These are phyloP conservation scores for Cyrtorhinus lividipennis DNA, from an alignment of 1,140 invertebrate genomes.

Conservation along the genomic window DNA sequence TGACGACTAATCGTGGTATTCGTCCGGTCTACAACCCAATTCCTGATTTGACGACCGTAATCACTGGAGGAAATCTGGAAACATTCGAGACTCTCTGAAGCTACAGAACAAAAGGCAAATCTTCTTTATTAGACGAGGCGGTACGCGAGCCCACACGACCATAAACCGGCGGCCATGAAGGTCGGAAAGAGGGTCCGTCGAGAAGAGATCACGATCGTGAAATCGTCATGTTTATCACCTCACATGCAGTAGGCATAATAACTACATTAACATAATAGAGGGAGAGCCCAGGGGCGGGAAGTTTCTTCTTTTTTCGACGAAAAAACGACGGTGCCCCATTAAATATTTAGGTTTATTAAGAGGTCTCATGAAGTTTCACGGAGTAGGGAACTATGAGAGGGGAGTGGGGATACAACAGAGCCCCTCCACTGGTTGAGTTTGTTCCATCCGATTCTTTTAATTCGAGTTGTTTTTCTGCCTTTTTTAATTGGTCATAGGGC, in stretches of 20 bases:
- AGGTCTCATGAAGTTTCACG: too few relatives aligned
- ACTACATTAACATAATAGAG: slow-evolving; percentile 2
- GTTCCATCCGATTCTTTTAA: too few relatives aligned
- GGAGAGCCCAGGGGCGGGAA: not conserved
- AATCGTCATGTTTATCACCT: not conserved
- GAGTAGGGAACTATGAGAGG: not conserved
- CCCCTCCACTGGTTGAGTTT: too few relatives aligned
- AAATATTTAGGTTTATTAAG: slow-evolving; percentile 5
- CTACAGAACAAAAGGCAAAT: too few relatives aligned
- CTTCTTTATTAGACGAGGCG: not conserved
- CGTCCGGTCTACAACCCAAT: too few relatives aligned
- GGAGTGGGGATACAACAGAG: not conserved
- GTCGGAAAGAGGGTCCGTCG: not conserved
- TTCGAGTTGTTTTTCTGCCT: too few relatives aligned
- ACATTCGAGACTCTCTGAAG: too few relatives aligned
- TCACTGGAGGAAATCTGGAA: too few relatives aligned
- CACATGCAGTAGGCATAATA: not conserved
- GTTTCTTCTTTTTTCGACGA: too few relatives aligned
- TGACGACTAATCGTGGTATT: too few relatives aligned
- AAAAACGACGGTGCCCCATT: slow-evolving; percentile 1
- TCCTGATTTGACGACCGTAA: too few relatives aligned
- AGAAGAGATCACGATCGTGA: not conserved
- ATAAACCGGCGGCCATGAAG: not conserved
- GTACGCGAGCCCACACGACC: not conserved
- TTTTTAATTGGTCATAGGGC: too few relatives aligned